Conservation (phyloP, 2,797 vertebrate genomes). For the Craterocephalus amniculus region DNA sequence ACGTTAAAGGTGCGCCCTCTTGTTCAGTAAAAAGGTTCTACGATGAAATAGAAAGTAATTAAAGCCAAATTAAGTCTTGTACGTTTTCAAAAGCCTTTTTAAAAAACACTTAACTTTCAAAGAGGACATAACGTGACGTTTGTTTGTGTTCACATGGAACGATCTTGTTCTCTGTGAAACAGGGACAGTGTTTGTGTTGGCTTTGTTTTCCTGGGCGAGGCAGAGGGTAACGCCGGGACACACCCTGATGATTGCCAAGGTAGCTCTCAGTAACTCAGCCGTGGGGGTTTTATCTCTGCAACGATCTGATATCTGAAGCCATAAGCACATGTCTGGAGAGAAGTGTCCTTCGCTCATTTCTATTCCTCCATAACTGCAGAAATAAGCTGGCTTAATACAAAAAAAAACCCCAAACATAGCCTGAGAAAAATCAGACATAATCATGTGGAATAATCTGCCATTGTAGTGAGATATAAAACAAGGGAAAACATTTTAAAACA, state of each 20-base stretch:
- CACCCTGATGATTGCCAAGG: constrained; percentile 64
- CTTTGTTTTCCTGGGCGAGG: constrained; percentile 70
- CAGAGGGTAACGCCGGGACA: constrained; percentile 62
- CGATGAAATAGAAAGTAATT: not conserved
- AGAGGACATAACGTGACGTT: not conserved
- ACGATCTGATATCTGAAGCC: constrained; percentile 57
- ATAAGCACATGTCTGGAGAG: constrained; percentile 30
- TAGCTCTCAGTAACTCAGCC: constrained; percentile 49
- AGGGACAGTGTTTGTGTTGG: constrained; percentile 57
- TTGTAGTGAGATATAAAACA: too few relatives aligned
- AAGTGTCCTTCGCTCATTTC: constrained; percentile 25
- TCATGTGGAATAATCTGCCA: too few relatives aligned
- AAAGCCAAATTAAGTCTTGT: not conserved
- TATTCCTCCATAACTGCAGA: not conserved
- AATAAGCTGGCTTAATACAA: not conserved
- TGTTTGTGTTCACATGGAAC: constrained; percentile 14
- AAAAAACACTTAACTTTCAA: not conserved
- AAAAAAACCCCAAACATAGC: not conserved
- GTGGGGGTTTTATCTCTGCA: constrained; percentile 57
- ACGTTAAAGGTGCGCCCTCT: constrained; percentile 47
- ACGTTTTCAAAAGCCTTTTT: not conserved
- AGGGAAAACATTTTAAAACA: too few relatives aligned
- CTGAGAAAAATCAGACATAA: too few relatives aligned
- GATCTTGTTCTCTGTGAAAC: constrained; percentile 53
- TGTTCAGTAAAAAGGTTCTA: constrained; percentile 3